Percentiles rank a stretch among this genome's conserved stretches.
Evolutionary conservation across 1,140 invertebrate species (phyloP).

Genomic region (Holcopasites calliopsidis): DNA sequence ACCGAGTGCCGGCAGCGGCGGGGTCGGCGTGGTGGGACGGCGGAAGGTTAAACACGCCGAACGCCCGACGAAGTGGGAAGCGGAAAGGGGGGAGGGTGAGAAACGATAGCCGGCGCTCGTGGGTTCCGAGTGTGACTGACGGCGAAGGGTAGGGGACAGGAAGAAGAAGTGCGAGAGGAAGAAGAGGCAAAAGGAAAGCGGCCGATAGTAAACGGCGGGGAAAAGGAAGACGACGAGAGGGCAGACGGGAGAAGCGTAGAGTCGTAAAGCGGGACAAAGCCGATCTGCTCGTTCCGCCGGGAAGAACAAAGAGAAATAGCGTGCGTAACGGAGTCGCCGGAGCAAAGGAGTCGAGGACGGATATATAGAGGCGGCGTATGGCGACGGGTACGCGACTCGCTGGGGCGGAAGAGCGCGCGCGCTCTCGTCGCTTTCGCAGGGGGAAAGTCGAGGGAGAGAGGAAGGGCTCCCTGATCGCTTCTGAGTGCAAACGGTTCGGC

Average conservation of each 20-base stretch:
- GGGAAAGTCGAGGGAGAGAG: slow-evolving; percentile 64
- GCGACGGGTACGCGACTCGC: slow-evolving; percentile 39
- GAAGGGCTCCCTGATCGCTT: slow-evolving; percentile 73
- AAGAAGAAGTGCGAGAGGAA: neutral
- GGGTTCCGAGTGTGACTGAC: slow-evolving; percentile 59
- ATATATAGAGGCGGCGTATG: slow-evolving; percentile 45
- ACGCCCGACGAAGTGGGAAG: slow-evolving; percentile 21
- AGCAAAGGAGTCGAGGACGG: slow-evolving; percentile 21
- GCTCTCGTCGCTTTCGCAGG: slow-evolving; percentile 38
- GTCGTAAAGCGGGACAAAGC: slow-evolving; percentile 3
- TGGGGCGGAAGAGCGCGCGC: slow-evolving; percentile 61
- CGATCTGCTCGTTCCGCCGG: neutral
- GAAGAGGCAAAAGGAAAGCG: slow-evolving; percentile 9
- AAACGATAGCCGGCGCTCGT: slow-evolving; percentile 54
- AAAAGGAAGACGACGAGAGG: slow-evolving; percentile 23
- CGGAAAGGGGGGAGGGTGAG: slow-evolving; percentile 19
- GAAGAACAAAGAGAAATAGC: slow-evolving; percentile 23
- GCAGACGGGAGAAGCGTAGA: slow-evolving; percentile 2
- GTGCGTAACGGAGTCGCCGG: slow-evolving; percentile 25
- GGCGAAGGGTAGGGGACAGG: slow-evolving; percentile 27
- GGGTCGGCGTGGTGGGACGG: slow-evolving; percentile 46
- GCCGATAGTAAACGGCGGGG: neutral
- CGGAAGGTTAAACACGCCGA: slow-evolving; percentile 53
- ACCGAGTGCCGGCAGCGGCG: slow-evolving; percentile 49
- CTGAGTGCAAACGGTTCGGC: slow-evolving; percentile 78